These are phyloP conservation scores for Apteryx owenii DNA, from an alignment of 2,113 vertebrate genomes.

Conservation along the genomic window DNA sequence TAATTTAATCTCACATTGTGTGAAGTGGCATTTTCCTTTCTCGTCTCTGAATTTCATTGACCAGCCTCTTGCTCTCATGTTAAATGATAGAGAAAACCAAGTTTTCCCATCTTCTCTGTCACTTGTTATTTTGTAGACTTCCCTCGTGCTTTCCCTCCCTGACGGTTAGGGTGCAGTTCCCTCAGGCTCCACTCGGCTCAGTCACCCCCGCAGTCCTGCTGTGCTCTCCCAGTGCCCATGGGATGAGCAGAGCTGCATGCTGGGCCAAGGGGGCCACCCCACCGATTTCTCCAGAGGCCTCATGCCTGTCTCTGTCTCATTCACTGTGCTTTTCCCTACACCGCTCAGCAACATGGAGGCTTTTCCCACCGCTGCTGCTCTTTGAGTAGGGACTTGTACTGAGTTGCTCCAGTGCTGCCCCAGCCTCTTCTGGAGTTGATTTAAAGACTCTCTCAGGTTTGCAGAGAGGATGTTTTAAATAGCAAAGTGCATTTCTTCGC, in stretches of 20 bases:
- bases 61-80: neutral
- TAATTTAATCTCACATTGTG: fast-evolving
- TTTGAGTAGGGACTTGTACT: neutral
- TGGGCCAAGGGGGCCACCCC: neutral
- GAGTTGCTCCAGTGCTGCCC: neutral
- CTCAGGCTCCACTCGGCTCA: fast-evolving
- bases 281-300: neutral
- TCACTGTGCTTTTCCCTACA: fast-evolving
- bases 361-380: fast-evolving
- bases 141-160: neutral
- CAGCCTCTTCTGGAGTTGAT: neutral
- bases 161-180: fast-evolving
- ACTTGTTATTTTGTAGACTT: neutral
- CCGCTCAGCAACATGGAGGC: fast-evolving
- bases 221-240: fast-evolving
- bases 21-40: neutral
- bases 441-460: neutral
- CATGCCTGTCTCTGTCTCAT: fast-evolving
- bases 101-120: neutral
- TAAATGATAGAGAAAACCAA: fast-evolving
- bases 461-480: neutral
- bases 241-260: neutral
- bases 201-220: neutral
- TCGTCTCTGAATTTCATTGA: neutral
- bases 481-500: neutral